Percentiles rank a stretch among this genome's conserved stretches.
Evolutionary conservation across 1,140 invertebrate species (phyloP).

Genomic region (Planococcus citri): DNA sequence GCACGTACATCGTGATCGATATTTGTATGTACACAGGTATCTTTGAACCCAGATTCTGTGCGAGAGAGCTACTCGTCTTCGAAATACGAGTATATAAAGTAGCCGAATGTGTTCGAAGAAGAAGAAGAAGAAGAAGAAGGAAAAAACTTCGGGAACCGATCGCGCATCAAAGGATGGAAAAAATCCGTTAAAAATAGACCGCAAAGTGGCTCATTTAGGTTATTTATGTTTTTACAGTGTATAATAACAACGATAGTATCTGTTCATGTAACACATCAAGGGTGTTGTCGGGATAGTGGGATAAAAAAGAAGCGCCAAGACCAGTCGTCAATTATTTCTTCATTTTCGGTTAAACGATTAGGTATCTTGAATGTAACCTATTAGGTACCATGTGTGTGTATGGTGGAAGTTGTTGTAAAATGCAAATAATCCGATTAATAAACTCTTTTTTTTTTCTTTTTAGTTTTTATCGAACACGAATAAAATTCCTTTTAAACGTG

Average conservation of each 20-base stretch:
- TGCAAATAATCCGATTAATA: background rate
- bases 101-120: too few species aligned
- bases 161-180: background rate
- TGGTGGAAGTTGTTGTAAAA: background rate
- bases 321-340: background rate
- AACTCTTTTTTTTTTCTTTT: background rate
- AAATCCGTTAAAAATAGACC: background rate
- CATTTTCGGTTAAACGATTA: background rate
- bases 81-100: background rate
- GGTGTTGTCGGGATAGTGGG: background rate
- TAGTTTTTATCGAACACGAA: background rate
- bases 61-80: background rate
- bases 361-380: too few species aligned
- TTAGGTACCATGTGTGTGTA: too few species aligned
- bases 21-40: too few species aligned
- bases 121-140: too few species aligned
- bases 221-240: background rate
- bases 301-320: background rate
- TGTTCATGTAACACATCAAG: background rate
- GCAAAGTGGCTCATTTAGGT: constrained; percentile 1
- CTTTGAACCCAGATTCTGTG: too few species aligned
- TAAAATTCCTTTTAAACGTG: background rate
- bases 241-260: background rate
- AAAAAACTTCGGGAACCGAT: too few species aligned
- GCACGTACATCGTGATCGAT: too few species aligned